Percentiles rank a stretch among this genome's conserved stretches.
Conservation (phyloP, 2,113 vertebrate species). For the Pelodiscus sinensis region DNA sequence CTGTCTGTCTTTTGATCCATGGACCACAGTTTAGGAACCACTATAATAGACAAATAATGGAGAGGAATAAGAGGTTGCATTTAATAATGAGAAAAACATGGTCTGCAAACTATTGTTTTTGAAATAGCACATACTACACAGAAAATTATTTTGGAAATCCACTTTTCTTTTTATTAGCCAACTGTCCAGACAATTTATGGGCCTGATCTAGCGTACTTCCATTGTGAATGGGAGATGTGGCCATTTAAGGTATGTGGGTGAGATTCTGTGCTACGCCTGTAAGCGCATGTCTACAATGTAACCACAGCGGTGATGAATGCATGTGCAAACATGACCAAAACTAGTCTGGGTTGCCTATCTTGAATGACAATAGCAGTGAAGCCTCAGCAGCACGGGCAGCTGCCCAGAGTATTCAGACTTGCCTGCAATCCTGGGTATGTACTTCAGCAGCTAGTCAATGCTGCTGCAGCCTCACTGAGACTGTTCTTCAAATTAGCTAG, state of each 20-base stretch:
- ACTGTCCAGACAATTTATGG: neutral
- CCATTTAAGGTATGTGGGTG: neutral
- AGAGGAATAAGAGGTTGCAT: neutral
- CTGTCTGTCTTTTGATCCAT: neutral
- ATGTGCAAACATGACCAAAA: neutral
- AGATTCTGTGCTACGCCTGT: neutral
- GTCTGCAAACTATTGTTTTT: neutral
- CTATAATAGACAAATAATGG: neutral
- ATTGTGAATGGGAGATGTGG: too few species aligned
- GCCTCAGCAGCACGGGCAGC: neutral
- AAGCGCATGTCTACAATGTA: neutral
- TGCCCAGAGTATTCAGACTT: neutral
- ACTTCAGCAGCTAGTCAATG: neutral
- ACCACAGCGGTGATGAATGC: neutral
- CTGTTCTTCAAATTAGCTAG: neutral
- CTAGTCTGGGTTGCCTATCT: neutral
- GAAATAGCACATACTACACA: neutral
- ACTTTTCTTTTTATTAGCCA: neutral
- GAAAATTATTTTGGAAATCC: neutral
- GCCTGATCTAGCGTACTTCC: neutral
- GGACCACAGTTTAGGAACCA: neutral
- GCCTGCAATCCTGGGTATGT: neutral
- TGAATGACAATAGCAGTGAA: neutral
- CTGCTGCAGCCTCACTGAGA: neutral
- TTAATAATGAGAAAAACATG: neutral